phyloP scores from a whole-genome alignment of 1,140 invertebrate genomes.

The Helicoverpa armigera region DNA sequence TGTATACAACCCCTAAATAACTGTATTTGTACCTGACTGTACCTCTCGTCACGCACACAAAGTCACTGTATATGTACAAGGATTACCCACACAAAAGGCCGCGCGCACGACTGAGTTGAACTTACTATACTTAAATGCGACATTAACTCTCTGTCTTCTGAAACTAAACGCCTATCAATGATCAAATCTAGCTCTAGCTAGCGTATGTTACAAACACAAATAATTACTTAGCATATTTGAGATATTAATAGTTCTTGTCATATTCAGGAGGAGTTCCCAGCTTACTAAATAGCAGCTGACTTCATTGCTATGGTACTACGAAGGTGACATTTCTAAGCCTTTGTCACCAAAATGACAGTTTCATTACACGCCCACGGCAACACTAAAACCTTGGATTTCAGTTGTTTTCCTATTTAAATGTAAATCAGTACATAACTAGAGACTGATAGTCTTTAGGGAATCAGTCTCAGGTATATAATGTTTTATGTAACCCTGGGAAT shows the following conservation, averaged over 20 bases:
- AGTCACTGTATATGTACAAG: no score
- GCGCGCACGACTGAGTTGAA: no score
- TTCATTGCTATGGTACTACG: background rate
- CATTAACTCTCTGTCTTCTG: no score
- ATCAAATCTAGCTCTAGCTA: no score
- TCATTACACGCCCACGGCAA: background rate
- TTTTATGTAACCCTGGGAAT: background rate
- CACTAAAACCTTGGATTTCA: background rate
- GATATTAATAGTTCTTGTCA: background rate
- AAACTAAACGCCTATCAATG: no score
- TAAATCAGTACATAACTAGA: background rate
- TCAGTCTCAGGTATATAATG: background rate
- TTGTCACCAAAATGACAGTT: slow-evolving; percentile 18
- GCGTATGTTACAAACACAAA: no score
- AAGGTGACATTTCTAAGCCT: slow-evolving; percentile 32
- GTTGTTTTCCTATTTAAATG: background rate
- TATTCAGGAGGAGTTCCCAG: background rate
- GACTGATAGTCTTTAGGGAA: background rate
- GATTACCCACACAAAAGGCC: no score
- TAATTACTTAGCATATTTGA: no score
- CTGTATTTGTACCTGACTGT: no score
- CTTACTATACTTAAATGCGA: no score
- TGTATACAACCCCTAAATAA: no score
- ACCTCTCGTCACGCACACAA: no score
- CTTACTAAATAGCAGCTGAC: background rate